Evolutionary conservation across 2,113 vertebrate genomes (phyloP).

Genomic region (Poecilia latipinna): DNA sequence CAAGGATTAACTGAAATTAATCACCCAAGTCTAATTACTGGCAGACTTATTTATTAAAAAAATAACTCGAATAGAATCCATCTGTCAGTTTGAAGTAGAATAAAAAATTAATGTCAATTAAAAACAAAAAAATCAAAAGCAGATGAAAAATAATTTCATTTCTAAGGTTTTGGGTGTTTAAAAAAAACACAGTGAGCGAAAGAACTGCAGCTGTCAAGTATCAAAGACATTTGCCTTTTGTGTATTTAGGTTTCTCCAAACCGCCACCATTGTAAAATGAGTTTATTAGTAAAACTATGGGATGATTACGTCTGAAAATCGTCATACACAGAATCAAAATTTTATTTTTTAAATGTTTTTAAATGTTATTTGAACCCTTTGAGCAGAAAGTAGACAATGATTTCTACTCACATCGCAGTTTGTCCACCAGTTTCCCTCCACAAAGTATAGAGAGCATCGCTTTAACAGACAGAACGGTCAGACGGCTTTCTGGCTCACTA

Average conservation of each 20-base stretch:
- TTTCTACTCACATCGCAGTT: constrained; percentile 92
- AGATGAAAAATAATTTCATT: background rate
- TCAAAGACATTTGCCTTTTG: no score
- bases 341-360: background rate
- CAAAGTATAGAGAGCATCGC: constrained; percentile 92
- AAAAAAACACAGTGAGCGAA: background rate
- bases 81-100: no score
- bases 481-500: constrained; percentile 89
- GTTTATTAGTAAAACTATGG: no score
- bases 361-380: background rate
- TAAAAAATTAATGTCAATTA: background rate
- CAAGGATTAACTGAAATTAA: background rate
- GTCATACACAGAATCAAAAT: no score
- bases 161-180: background rate
- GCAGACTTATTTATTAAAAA: no score
- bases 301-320: no score
- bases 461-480: constrained; percentile 96
- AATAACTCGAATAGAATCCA: no score
- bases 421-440: constrained; percentile 95
- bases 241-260: no score
- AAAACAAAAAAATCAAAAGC: background rate
- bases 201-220: no score
- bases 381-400: background rate
- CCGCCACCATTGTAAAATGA: no score
- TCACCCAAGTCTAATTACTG: no score